Evolutionary conservation across 2,113 vertebrate genomes (phyloP).

Genomic region (Sakesphorus luctuosus): DNA sequence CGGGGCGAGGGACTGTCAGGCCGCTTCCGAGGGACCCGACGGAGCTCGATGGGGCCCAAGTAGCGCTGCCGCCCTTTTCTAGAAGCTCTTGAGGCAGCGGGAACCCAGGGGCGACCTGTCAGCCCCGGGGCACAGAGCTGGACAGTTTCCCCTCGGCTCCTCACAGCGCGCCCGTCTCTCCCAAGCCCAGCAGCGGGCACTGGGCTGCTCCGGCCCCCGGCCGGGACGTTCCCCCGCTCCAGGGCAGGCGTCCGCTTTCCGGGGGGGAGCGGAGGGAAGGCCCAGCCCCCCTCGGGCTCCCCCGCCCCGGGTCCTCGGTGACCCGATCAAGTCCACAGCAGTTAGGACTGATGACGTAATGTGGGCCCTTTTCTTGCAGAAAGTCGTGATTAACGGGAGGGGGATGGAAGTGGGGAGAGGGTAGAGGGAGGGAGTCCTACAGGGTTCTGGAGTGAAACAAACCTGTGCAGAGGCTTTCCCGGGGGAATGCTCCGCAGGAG

Average conservation of each 20-base stretch:
- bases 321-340: not conserved
- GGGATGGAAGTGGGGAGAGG: too few species aligned
- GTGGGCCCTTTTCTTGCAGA: not conserved
- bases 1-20: not conserved
- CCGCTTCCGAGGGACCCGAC: not conserved
- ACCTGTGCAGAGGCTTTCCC: not conserved
- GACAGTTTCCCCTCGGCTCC: not conserved
- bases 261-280: not conserved
- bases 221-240: not conserved
- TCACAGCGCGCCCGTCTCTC: not conserved
- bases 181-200: not conserved
- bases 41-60: not conserved
- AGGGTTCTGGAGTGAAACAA: not conserved
- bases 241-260: not conserved
- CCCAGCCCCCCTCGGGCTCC: not conserved
- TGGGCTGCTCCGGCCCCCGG: not conserved
- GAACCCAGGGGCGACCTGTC: not conserved
- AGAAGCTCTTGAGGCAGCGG: too few species aligned
- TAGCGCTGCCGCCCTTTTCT: not conserved
- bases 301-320: not conserved
- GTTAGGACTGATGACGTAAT: slow-evolving; percentile 12
- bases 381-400: not conserved
- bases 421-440: not conserved
- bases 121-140: not conserved
- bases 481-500: not conserved